Evolutionary conservation across 2,888 invertebrate species (phyloP), one percentile per base, ranked within the genome.

Genomic region (Rhopalosiphum nymphaeae): DNA sequence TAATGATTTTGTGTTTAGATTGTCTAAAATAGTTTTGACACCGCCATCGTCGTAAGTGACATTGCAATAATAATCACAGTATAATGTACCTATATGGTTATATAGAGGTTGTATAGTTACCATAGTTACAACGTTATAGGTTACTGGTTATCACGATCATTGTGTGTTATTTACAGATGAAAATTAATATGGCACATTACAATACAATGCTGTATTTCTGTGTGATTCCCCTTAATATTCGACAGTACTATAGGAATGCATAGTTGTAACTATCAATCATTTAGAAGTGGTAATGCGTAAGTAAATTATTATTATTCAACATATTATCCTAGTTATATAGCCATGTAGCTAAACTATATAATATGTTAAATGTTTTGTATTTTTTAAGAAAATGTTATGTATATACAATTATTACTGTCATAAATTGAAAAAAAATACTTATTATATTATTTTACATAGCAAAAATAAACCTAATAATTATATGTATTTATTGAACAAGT

Each of bases 91-190:
- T 36, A 46, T 36, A 46, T 46, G 25, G 88, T 53, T 36, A 4
- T 26, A 53, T 16, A 0, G 21, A 78, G 36, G 21, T 78, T 42
- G 25, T 56, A 44, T 16, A 26, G 90, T 90, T 90, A 67, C 90
- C n/a, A 46, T 67, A 56, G 61, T 67, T 5, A 89, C 57, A 0
- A 26, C 44, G 53, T 53, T 21, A 53, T 53, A 53, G 53, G 53
- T 53, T 53, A 57, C 57, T 29, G 44, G 42, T 57, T 61, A 57
- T 89, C 89, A 29, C 36, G 57, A 89, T 61, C 44, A 42, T 44
- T 29, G 26, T 90, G 44, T 67, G 90, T 61, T 90, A 90, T 67
- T 90, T 90, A 90, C 90, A 46, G 46, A 90, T 90, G 61, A 25
- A 67, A 67, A 90, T 90, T 61, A 67, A 90, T 90, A 67, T 46